Evolutionary conservation across 2,113 vertebrate genomes (phyloP).

Genomic region (Vireo altiloquus): DNA sequence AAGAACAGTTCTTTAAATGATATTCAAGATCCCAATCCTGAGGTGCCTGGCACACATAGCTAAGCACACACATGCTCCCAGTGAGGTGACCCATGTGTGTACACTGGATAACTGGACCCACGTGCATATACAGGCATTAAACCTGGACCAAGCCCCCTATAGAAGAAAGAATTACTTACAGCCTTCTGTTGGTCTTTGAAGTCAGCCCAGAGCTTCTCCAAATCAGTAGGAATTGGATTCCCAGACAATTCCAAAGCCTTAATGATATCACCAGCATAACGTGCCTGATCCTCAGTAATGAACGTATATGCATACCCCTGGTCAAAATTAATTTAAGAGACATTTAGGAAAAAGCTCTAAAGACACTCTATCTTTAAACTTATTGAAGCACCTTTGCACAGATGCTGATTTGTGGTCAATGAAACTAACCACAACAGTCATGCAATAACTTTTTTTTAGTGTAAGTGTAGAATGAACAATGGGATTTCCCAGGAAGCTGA

Average conservation of each 20-base stretch:
- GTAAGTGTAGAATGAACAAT: not conserved
- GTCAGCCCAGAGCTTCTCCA: slow-evolving; percentile 92
- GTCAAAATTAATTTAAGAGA: not conserved
- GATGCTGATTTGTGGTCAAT: not conserved
- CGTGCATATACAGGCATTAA: fast-evolving
- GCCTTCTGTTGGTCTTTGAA: slow-evolving; percentile 98
- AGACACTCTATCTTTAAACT: not conserved
- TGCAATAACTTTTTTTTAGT: not conserved
- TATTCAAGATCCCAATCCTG: not conserved
- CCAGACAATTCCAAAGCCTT: slow-evolving; percentile 94
- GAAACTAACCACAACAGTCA: not conserved
- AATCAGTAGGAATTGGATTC: slow-evolving; percentile 83
- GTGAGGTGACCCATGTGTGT: not conserved
- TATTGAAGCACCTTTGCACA: not conserved
- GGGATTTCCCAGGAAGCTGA: not conserved
- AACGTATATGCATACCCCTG: slow-evolving; percentile 96
- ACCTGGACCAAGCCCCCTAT: not conserved
- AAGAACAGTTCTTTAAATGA: not conserved
- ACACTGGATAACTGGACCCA: not conserved
- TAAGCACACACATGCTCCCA: not conserved
- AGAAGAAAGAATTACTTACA: slow-evolving; percentile 71
- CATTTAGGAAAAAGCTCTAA: not conserved
- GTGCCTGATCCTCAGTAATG: slow-evolving; percentile 93
- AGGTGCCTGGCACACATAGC: not conserved
- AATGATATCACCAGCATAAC: slow-evolving; percentile 95